Evolutionary conservation across 2,797 vertebrate species (phyloP).

Genomic region (Takifugu rubripes): DNA sequence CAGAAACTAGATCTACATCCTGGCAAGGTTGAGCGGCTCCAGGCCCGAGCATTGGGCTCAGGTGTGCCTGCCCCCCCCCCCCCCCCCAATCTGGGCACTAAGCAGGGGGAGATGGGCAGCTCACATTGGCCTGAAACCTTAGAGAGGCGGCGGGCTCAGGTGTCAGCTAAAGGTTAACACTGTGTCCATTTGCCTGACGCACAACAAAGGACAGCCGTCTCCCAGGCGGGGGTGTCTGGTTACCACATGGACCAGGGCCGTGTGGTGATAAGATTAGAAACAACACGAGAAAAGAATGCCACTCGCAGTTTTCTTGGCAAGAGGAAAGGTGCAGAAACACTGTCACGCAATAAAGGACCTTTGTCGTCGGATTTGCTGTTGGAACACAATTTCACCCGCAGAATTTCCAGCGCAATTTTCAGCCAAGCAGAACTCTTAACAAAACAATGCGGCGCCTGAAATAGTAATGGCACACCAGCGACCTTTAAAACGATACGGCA

Average conservation of each 20-base stretch:
- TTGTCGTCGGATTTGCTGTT: conserved; percentile 26
- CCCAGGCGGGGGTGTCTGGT: conserved; percentile 51
- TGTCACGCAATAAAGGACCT: conserved; percentile 20
- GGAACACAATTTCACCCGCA: conserved; percentile 29
- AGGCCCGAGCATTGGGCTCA: conserved; percentile 59
- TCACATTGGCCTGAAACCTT: conserved; percentile 70
- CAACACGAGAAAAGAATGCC: conserved; percentile 25
- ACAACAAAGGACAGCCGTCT: conserved; percentile 61
- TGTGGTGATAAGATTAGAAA: conserved; percentile 47
- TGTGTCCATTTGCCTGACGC: conserved; percentile 64
- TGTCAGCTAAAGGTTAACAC: conserved; percentile 70
- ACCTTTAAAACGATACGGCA: conserved; percentile 18
- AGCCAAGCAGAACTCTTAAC: conserved; percentile 20
- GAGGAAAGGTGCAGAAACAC: conserved; percentile 3
- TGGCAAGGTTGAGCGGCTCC: conserved; percentile 63
- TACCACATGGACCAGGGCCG: conserved; percentile 44
- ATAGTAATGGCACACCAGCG: conserved; percentile 19
- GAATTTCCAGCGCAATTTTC: conserved; percentile 42
- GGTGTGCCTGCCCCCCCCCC: conserved; percentile 52
- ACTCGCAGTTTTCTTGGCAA: conserved; percentile 4
- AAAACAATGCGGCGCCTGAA: conserved; percentile 22
- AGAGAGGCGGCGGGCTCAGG: conserved; percentile 61
- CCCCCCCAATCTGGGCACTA: conserved; percentile 45
- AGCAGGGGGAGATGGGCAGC: conserved; percentile 53
- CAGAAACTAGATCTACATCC: conserved; percentile 64